phyloP scores from a whole-genome alignment of 2,113 vertebrate species.

The Dipodomys spectabilis region DNA sequence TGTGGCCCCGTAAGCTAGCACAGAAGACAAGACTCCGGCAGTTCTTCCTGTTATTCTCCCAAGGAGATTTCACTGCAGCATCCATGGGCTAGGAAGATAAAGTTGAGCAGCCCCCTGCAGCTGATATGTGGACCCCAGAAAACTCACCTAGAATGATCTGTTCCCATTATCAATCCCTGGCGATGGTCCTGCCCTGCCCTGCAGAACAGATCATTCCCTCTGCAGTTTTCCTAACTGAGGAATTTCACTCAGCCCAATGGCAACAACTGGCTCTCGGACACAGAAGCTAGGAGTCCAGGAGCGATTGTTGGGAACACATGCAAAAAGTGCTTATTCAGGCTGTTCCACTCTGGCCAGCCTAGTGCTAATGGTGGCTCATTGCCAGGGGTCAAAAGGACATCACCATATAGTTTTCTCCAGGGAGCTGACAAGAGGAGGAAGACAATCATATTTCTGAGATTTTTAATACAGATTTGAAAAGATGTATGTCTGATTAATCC shows the following conservation, averaged over 20 bases:
- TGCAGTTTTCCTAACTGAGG: constrained; percentile 50
- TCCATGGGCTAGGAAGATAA: constrained; percentile 34
- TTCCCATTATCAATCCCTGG: constrained; percentile 57
- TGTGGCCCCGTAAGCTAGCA: constrained; percentile 67
- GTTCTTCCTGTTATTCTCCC: constrained; percentile 66
- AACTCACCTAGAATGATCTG: constrained; percentile 69
- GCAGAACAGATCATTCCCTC: constrained; percentile 36
- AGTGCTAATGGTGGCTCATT: constrained; percentile 28
- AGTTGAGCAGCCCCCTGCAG: neutral
- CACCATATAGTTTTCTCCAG: neutral
- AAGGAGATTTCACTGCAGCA: constrained; percentile 60
- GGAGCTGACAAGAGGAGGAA: fast-evolving
- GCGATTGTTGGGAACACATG: neutral
- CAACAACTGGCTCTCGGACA: constrained; percentile 33
- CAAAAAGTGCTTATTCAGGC: constrained; percentile 32
- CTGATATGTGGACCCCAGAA: neutral
- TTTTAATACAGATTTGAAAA: neutral
- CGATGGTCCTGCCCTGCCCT: neutral
- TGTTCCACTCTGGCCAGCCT: neutral
- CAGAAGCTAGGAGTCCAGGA: neutral
- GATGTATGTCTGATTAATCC: neutral
- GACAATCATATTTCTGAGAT: neutral
- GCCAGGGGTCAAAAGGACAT: constrained; percentile 70
- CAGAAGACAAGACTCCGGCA: constrained; percentile 30
- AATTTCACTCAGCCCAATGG: constrained; percentile 32